Percentiles rank a stretch among this genome's conserved stretches.
These are phyloP conservation scores for Cartodere bifasciata DNA, from an alignment of 2,888 invertebrate genomes.

Conservation along the genomic window DNA sequence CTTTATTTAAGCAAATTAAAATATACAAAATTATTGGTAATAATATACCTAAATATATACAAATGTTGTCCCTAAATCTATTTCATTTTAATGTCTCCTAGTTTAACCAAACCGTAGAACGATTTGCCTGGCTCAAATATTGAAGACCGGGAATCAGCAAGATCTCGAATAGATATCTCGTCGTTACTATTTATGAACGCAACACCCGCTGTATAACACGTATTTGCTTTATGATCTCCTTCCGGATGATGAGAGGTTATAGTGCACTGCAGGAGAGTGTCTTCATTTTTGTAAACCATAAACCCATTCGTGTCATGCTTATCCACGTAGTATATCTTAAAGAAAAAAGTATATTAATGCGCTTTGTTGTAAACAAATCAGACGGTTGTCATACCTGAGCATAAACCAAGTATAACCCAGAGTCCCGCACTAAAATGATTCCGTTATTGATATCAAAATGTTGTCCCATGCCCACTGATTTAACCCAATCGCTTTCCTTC, in stretches of 20 bases:
- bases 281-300: conserved; percentile 51
- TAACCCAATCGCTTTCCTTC: conserved; percentile 51
- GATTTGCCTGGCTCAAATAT: conserved; percentile 64
- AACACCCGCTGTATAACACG: conserved; percentile 61
- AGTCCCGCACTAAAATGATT: conserved; percentile 51
- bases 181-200: conserved; percentile 52
- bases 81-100: conserved; percentile 40
- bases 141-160: conserved; percentile 52
- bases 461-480: conserved; percentile 44
- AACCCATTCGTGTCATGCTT: conserved; percentile 65
- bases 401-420: conserved; percentile 65
- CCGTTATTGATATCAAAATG: conserved; percentile 50
- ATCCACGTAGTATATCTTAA: conserved; percentile 67
- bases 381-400: conserved; percentile 43
- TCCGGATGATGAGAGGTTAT: conserved; percentile 46
- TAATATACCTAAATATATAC: background rate
- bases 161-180: conserved; percentile 53
- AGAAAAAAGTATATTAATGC: conserved; percentile 14
- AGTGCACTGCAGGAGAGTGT: conserved; percentile 61
- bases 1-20: too few species aligned
- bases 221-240: conserved; percentile 49
- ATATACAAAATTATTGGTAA: too few species aligned
- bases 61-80: conserved; percentile 7
- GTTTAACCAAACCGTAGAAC: conserved; percentile 69
- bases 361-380: background rate